phyloP scores from a whole-genome alignment of 2,797 vertebrate genomes.

The Helarctos malayanus region DNA sequence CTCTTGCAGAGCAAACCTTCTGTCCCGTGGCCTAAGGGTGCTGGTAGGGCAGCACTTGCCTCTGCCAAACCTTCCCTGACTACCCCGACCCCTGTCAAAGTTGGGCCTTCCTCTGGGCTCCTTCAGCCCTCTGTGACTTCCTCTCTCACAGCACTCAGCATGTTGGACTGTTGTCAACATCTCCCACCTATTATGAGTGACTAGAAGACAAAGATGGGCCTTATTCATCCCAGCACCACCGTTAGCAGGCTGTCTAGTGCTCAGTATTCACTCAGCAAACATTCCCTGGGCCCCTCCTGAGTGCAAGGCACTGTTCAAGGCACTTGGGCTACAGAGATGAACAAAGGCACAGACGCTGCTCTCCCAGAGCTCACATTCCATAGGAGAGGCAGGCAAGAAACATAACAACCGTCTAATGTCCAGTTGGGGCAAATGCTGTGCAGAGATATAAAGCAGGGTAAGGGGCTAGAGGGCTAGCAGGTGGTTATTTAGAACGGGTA shows the following conservation, averaged over 20 bases:
- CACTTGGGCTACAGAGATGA: not conserved
- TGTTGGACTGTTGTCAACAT: not conserved
- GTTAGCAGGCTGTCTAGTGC: not conserved
- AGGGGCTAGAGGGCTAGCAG: not conserved
- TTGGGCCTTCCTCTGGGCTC: not conserved
- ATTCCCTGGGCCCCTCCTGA: not conserved
- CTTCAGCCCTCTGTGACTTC: constrained; percentile 3
- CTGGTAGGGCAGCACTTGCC: not conserved
- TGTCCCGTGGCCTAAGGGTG: not conserved
- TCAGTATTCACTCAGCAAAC: not conserved
- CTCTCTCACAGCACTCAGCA: not conserved
- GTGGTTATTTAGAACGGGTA: not conserved
- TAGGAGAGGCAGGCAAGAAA: not conserved
- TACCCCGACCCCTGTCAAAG: not conserved
- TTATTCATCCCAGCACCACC: not conserved
- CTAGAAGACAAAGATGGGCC: not conserved
- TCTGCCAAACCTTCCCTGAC: not conserved
- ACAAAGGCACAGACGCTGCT: not conserved
- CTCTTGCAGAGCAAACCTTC: not conserved
- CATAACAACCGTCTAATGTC: not conserved
- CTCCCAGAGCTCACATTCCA: not conserved
- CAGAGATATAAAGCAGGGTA: constrained; percentile 5
- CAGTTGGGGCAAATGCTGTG: not conserved
- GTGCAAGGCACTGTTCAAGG: not conserved
- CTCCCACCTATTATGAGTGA: not conserved